phyloP scores from a whole-genome alignment of 2,797 vertebrate species.

The Spondyliosoma cantharus region DNA sequence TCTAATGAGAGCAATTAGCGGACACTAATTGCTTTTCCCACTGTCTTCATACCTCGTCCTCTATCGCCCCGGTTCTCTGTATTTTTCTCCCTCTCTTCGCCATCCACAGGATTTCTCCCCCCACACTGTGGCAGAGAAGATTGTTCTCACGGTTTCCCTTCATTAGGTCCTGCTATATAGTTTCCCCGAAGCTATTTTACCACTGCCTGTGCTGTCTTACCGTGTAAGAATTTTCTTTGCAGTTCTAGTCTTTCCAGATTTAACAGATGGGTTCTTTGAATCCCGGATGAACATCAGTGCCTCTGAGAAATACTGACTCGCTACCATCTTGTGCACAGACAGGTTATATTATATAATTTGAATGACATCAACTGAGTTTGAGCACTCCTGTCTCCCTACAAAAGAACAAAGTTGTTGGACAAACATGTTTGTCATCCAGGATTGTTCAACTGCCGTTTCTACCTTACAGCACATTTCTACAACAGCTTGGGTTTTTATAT shows the following conservation, averaged over 20 bases:
- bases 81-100: constrained; percentile 43
- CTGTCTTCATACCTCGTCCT: constrained; percentile 56
- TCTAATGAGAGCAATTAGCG: constrained; percentile 79
- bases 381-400: neutral
- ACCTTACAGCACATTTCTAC: neutral
- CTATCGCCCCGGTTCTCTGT: constrained; percentile 17
- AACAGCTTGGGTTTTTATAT: neutral
- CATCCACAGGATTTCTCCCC: constrained; percentile 28
- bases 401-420: neutral
- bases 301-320: constrained; percentile 18
- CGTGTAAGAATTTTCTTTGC: constrained; percentile 8
- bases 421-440: constrained; percentile 6
- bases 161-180: constrained; percentile 39
- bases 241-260: constrained; percentile 35
- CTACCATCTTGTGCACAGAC: constrained; percentile 25
- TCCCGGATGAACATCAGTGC: constrained; percentile 45
- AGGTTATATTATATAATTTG: constrained; percentile 11
- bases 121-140: constrained; percentile 17
- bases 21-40: constrained; percentile 75
- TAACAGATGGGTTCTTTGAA: constrained; percentile 50
- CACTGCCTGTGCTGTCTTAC: constrained; percentile 3
- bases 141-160: constrained; percentile 51
- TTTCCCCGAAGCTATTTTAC: constrained; percentile 40
- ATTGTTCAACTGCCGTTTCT: neutral
- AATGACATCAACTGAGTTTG: constrained; percentile 15